A percentile compares a stretch with the other conserved stretches of the same genome.
These are phyloP conservation scores for Yponomeuta sedellus DNA, from an alignment of 2,888 invertebrate genomes.

Conservation along the genomic window DNA sequence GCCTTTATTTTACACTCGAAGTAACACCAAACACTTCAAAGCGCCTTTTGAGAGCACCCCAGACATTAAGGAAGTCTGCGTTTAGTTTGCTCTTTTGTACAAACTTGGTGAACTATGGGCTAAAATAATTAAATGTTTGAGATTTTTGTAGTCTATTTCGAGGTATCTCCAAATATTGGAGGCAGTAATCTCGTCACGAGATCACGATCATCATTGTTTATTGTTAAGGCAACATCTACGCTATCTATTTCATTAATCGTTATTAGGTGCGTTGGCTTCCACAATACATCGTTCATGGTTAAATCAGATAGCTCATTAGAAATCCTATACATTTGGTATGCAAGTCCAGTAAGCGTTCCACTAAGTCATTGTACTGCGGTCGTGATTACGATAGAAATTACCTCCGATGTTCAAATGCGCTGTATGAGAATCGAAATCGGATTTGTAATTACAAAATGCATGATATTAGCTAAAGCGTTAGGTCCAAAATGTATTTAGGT, in stretches of 20 bases:
- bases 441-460: neutral
- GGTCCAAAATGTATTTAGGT: neutral
- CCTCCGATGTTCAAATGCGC: neutral
- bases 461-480: neutral
- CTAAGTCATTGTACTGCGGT: constrained; percentile 11
- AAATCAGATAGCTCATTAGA: constrained; percentile 20
- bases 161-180: neutral
- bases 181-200: neutral
- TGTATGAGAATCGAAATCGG: constrained; percentile 3
- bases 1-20: constrained; percentile 43
- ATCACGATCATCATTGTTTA: constrained; percentile 7
- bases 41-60: constrained; percentile 37
- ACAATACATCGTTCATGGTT: constrained; percentile 16
- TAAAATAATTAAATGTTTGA: neutral
- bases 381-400: constrained; percentile 12
- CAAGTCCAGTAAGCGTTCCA: constrained; percentile 10
- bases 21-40: constrained; percentile 36
- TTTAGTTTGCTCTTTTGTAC: constrained; percentile 28
- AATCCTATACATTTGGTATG: constrained; percentile 14
- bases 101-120: constrained; percentile 12
- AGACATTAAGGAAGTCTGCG: constrained; percentile 33
- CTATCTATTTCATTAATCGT: constrained; percentile 15
- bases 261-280: constrained; percentile 16
- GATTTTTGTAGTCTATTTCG: neutral
- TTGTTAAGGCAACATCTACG: neutral